phyloP scores from a whole-genome alignment of 2,888 invertebrate species.

The Catocala nupta region DNA sequence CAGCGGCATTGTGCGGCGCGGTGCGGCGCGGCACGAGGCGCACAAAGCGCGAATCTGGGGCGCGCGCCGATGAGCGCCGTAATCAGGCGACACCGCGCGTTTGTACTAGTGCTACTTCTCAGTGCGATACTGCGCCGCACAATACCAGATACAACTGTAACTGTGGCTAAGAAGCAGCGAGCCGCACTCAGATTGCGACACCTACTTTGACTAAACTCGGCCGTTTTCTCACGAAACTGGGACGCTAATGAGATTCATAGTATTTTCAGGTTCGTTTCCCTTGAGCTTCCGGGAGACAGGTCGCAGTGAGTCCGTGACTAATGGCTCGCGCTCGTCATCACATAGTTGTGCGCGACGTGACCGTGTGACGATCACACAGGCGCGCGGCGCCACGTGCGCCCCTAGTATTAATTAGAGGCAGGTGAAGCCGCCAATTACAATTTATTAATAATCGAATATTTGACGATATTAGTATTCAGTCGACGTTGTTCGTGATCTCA shows the following conservation, averaged over 20 bases:
- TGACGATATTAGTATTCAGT: slow-evolving; percentile 29
- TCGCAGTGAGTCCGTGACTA: slow-evolving; percentile 16
- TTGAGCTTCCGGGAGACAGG: slow-evolving; percentile 8
- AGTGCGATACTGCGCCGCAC: slow-evolving; percentile 9
- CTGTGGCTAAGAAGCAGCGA: slow-evolving; percentile 17
- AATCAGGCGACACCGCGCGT: slow-evolving; percentile 37
- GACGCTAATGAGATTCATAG: slow-evolving; percentile 20
- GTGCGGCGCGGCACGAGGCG: neutral
- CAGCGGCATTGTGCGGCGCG: slow-evolving; percentile 40
- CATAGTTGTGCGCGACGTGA: slow-evolving; percentile 17
- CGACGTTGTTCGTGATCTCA: slow-evolving; percentile 10
- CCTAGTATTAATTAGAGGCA: neutral
- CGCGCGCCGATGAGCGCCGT: slow-evolving; percentile 37
- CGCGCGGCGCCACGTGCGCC: neutral
- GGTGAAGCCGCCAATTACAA: slow-evolving; percentile 12
- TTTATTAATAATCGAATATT: slow-evolving; percentile 20
- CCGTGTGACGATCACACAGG: neutral
- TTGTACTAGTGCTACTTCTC: slow-evolving; percentile 14
- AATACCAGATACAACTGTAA: neutral
- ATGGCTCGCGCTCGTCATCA: slow-evolving; percentile 6
- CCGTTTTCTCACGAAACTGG: slow-evolving; percentile 16
- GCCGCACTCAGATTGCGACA: slow-evolving; percentile 15
- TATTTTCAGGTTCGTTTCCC: slow-evolving; percentile 20
- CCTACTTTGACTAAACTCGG: slow-evolving; percentile 13
- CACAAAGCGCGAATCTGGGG: slow-evolving; percentile 41